These are phyloP conservation scores for Drosophila hamatofila DNA, from an alignment of 2,888 invertebrate species.

Conservation along the genomic window DNA sequence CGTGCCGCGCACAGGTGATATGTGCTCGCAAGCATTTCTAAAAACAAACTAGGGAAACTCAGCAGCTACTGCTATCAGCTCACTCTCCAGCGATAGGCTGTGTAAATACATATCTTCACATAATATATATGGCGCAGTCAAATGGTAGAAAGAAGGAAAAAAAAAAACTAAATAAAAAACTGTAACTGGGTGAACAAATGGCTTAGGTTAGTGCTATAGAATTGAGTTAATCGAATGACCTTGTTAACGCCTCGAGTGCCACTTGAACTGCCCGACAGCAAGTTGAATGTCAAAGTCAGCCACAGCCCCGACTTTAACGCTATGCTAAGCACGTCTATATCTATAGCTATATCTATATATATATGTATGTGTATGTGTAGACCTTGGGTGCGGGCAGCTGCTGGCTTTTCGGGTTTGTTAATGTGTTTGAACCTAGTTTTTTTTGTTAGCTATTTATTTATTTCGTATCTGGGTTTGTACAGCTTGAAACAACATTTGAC, in stretches of 20 bases:
- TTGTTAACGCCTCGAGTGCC: conserved; percentile 53
- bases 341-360: conserved; percentile 21
- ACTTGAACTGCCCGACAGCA: conserved; percentile 69
- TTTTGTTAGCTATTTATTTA: not conserved
- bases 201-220: conserved; percentile 52
- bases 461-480: conserved; percentile 22
- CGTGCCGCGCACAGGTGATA: conserved; percentile 63
- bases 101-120: conserved; percentile 41
- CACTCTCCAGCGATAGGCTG: conserved; percentile 45
- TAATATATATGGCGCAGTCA: conserved; percentile 48
- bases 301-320: conserved; percentile 37
- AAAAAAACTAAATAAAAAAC: not conserved
- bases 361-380: not conserved
- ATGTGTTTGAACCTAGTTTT: conserved; percentile 42
- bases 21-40: conserved; percentile 20
- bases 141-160: not conserved
- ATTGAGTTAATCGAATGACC: conserved; percentile 28
- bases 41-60: conserved; percentile 12
- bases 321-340: conserved; percentile 58
- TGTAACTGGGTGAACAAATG: conserved; percentile 59
- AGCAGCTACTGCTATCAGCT: conserved; percentile 33
- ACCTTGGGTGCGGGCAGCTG: conserved; percentile 48
- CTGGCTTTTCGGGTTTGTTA: conserved; percentile 28
- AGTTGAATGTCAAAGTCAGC: conserved; percentile 76
- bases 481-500: conserved; percentile 38